A percentile compares a stretch with the other conserved stretches of the same genome.
These are phyloP conservation scores for Eira barbara DNA, from an alignment of 2,113 vertebrate species.

Conservation along the genomic window DNA sequence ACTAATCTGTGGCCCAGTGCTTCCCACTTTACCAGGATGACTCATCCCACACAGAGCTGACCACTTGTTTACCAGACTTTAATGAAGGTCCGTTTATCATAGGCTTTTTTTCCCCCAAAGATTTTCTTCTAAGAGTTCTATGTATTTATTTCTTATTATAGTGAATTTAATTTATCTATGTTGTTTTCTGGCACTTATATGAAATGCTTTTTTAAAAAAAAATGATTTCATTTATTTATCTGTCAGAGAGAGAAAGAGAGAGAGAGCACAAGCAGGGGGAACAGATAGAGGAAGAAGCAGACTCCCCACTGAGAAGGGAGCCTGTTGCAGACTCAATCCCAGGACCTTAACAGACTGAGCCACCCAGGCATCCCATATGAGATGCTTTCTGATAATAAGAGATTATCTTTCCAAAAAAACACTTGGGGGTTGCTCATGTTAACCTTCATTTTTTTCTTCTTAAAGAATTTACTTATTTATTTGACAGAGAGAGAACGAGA, in stretches of 20 bases:
- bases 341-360: too few species aligned
- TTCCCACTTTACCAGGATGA: background rate
- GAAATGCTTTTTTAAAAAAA: background rate
- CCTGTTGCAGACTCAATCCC: too few species aligned
- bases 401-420: background rate
- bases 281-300: too few species aligned
- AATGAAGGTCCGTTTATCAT: background rate
- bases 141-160: background rate
- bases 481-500: too few species aligned
- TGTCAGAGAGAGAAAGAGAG: background rate
- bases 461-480: too few species aligned
- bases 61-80: background rate
- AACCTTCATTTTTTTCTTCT: background rate
- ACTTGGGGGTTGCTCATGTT: background rate
- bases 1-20: background rate
- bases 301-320: too few species aligned
- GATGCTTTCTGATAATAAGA: background rate
- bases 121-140: background rate
- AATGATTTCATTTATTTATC: background rate
- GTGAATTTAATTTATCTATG: background rate
- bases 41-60: background rate
- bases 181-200: background rate
- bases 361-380: background rate
- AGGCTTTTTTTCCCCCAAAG: background rate
- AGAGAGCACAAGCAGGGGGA: background rate